A percentile compares a stretch with the other conserved stretches of the same genome.
These are phyloP conservation scores for Drosophila pandora DNA, from an alignment of 1,140 invertebrate species.

Conservation along the genomic window DNA sequence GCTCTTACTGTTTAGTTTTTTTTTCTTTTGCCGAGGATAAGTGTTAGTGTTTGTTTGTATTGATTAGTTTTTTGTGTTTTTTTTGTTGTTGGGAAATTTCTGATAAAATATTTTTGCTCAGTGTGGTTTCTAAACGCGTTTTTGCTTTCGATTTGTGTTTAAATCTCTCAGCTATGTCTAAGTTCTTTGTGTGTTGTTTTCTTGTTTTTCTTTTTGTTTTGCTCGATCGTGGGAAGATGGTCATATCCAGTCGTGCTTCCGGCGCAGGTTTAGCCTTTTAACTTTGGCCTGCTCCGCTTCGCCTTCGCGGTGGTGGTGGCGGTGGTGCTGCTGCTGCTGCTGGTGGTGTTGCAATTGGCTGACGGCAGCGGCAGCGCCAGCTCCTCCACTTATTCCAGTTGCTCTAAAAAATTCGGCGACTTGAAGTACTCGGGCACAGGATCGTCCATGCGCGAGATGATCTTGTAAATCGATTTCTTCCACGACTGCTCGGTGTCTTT, in stretches of 20 bases:
- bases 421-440: conserved; percentile 99
- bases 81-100: conserved; percentile 56
- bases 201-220: conserved; percentile 11
- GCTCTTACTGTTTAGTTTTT: conserved; percentile 20
- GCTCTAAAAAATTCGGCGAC: conserved; percentile 99
- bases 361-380: conserved; percentile 65
- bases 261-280: conserved; percentile 76
- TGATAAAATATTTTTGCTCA: conserved; percentile 67
- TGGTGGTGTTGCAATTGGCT: conserved; percentile 33
- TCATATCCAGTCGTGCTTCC: conserved; percentile 76
- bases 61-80: not conserved
- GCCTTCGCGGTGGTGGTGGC: conserved; percentile 47
- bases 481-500: conserved; percentile 99
- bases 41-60: conserved; percentile 28
- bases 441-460: conserved; percentile 99
- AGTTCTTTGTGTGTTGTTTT: conserved; percentile 11
- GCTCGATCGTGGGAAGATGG: conserved; percentile 16
- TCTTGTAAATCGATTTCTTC: conserved; percentile 99
- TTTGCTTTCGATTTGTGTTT: conserved; percentile 29
- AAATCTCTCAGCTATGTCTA: conserved; percentile 27
- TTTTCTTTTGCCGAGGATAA: conserved; percentile 34
- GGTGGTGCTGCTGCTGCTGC: conserved; percentile 43
- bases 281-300: conserved; percentile 69
- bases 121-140: conserved; percentile 47
- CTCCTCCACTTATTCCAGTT: conserved; percentile 92